Percentiles rank a stretch among this genome's conserved stretches.
Conservation (phyloP, 1,140 invertebrate species). For the Sesamia nonagrioides region DNA sequence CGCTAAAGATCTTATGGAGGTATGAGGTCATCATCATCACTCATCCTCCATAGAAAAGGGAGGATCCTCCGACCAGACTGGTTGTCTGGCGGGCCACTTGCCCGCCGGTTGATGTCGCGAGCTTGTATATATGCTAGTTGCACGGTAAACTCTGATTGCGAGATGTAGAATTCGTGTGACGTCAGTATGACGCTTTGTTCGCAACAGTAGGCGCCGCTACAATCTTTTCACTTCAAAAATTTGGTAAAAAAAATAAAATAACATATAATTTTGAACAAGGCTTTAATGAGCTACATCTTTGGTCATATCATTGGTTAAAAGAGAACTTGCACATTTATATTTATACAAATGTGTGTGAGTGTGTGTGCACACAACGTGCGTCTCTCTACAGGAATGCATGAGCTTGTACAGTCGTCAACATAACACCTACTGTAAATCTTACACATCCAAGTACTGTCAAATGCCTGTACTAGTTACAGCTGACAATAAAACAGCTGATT, state of each 20-base stretch:
- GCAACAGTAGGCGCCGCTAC: too few relatives aligned
- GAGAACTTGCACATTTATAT: constrained; percentile 72
- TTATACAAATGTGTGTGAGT: constrained; percentile 62
- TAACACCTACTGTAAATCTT: constrained; percentile 24
- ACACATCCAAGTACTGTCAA: constrained; percentile 13
- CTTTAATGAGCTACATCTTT: constrained; percentile 86
- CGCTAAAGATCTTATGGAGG: too few relatives aligned
- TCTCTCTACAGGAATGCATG: constrained; percentile 76
- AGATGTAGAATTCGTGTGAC: too few relatives aligned
- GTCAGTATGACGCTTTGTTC: too few relatives aligned
- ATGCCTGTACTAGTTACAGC: constrained; percentile 13
- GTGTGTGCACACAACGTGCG: constrained; percentile 61
- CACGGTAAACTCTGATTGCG: too few relatives aligned
- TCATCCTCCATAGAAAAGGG: too few relatives aligned
- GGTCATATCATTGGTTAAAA: constrained; percentile 86
- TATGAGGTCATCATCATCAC: too few relatives aligned
- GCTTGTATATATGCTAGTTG: too few relatives aligned
- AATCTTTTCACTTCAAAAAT: constrained; percentile 50
- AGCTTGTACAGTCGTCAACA: constrained; percentile 58
- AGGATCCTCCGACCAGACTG: too few relatives aligned
- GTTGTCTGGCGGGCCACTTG: too few relatives aligned
- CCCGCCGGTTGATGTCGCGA: too few relatives aligned
- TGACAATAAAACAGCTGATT: constrained; percentile 35
- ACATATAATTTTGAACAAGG: constrained; percentile 77
- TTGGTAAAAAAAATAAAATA: constrained; percentile 53